These are phyloP conservation scores for Diarsia mendica DNA, from an alignment of 2,888 invertebrate species.

Conservation along the genomic window DNA sequence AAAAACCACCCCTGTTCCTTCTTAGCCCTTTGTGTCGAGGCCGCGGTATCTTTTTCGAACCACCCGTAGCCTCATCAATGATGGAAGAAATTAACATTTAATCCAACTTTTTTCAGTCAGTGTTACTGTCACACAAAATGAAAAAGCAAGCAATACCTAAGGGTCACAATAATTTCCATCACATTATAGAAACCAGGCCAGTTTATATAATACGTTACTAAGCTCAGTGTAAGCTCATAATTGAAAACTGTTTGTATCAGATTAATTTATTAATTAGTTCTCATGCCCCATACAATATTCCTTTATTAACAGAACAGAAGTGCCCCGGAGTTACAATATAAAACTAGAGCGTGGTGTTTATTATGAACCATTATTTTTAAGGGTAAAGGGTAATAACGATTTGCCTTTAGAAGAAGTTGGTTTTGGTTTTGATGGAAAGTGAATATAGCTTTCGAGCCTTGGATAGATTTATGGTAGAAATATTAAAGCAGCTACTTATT, in stretches of 20 bases:
- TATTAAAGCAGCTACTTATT: too few species aligned
- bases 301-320: constrained; percentile 38
- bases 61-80: too few species aligned
- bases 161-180: constrained; percentile 8
- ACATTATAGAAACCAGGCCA: constrained; percentile 10
- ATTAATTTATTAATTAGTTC: constrained; percentile 61
- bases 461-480: not conserved
- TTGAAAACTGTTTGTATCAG: constrained; percentile 59
- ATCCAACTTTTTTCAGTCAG: not conserved
- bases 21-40: too few species aligned
- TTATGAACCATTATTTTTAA: constrained; percentile 19
- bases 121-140: too few species aligned
- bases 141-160: constrained; percentile 1
- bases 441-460: constrained; percentile 5
- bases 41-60: too few species aligned
- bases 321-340: constrained; percentile 15
- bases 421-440: constrained; percentile 5
- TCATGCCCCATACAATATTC: constrained; percentile 25
- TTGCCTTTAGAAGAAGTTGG: not conserved
- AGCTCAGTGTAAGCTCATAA: constrained; percentile 49
- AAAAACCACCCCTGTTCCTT: too few species aligned
- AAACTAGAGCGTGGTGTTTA: constrained; percentile 8
- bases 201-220: constrained; percentile 41
- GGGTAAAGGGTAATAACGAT: not conserved
- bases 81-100: too few species aligned